Percentiles rank a stretch among this genome's conserved stretches.
Conservation (phyloP, 2,797 vertebrate genomes). For the Sebastes steindachneri region DNA sequence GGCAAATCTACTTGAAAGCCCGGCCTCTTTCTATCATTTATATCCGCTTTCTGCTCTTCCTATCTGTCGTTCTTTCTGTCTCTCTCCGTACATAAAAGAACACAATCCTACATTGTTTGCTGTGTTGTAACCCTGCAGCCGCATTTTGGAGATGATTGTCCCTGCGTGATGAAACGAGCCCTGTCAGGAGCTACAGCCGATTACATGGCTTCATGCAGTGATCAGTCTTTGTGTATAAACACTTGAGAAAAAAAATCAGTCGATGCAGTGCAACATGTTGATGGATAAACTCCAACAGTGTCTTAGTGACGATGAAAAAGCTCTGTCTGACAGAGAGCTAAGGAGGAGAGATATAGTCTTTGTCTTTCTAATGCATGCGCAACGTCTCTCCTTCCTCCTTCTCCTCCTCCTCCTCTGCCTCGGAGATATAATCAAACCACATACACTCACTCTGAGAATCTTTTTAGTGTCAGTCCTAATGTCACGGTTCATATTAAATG, state of each 20-base stretch:
- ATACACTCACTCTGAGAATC: slow-evolving; percentile 28
- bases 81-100: slow-evolving; percentile 20
- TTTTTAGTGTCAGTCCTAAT: slow-evolving; percentile 50
- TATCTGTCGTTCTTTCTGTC: slow-evolving; percentile 6
- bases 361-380: slow-evolving; percentile 18
- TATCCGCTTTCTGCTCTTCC: not conserved
- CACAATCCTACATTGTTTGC: slow-evolving; percentile 50
- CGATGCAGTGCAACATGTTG: slow-evolving; percentile 49
- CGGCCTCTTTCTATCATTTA: slow-evolving; percentile 27
- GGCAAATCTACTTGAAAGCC: not conserved
- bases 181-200: slow-evolving; percentile 59
- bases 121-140: slow-evolving; percentile 51
- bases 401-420: slow-evolving; percentile 19
- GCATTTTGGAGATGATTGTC: slow-evolving; percentile 62
- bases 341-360: slow-evolving; percentile 7
- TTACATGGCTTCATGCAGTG: slow-evolving; percentile 53
- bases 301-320: slow-evolving; percentile 22
- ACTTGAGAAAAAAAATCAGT: slow-evolving; percentile 23
- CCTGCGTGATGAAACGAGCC: slow-evolving; percentile 63
- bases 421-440: slow-evolving; percentile 45
- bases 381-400: not conserved
- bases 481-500: slow-evolving; percentile 57
- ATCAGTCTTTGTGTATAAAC: slow-evolving; percentile 66
- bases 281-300: slow-evolving; percentile 59
- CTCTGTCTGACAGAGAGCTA: slow-evolving; percentile 9